Evolutionary conservation across 35 echinoderm and acorn worm genomes (phyloP), one percentile per base, ranked within the genome.

Genomic region (Amphiura filiformis): DNA sequence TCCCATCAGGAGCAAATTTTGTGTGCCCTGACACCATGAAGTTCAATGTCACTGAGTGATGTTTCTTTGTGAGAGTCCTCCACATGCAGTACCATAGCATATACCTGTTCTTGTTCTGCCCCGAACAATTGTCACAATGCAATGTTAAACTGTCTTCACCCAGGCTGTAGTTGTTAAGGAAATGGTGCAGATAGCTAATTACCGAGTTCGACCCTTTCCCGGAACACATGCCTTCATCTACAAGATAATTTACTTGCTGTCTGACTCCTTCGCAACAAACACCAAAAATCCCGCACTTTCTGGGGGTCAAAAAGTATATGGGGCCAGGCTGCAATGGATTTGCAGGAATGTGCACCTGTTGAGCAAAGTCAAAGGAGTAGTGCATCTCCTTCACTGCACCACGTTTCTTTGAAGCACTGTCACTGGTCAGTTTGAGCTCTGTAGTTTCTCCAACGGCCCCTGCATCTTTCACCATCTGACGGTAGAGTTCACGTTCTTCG

Each of bases 81-180:
- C 89, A 95, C 0, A 37, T 82, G 0, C 88, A n/a, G 64, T 95
- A 95, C 89, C 89, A 89, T 7, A 95, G 40, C 0, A 91, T 35
- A 77, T 80, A 95, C 76, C 57, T 88, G 57, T 95, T 95, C 32
- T 95, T 91, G 32, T 95, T 95, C 38, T 91, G 93, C 3, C 92
- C 87, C 15, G 35, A 38, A 49, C 92, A 94, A 39, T 94, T 94
- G 76, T 90, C 92, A 37, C 82, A 85, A 38, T 94, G 87, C 22
- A 94, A 49, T 0, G 40, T 20, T 9, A 86, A 37, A 35, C 13
- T 13, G n/a, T 78, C 32, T 87, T 95, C 89, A 17, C 70, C 81
- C 0, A 91, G 49, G 0, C 79, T 61, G 84, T 84, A 84, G 13
- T 78, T 77, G 0, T 78, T 52, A 35, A 91, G 76, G 65, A 91